These are phyloP conservation scores for Apamea crenata DNA, from an alignment of 2,888 invertebrate genomes.

Conservation along the genomic window DNA sequence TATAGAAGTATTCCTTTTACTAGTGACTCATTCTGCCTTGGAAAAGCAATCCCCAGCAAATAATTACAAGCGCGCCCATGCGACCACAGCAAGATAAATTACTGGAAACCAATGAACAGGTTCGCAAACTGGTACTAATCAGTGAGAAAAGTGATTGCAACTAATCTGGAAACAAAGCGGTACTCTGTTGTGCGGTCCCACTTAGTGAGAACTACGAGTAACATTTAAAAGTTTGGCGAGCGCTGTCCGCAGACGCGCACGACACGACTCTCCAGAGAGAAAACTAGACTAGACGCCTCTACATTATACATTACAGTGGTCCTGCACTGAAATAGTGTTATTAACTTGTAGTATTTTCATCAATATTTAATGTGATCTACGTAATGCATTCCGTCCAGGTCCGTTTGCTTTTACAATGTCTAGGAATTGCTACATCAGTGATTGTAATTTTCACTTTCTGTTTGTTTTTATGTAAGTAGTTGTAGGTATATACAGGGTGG, in stretches of 20 bases:
- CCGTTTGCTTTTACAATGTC: slow-evolving; percentile 28
- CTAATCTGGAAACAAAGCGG: slow-evolving; percentile 64
- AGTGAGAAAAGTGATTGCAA: slow-evolving; percentile 42
- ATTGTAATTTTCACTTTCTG: slow-evolving; percentile 6
- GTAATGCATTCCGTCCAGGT: slow-evolving; percentile 34
- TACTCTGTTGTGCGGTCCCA: slow-evolving; percentile 11
- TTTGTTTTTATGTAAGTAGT: background rate
- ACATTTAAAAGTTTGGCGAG: slow-evolving; percentile 73
- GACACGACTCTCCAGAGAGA: slow-evolving; percentile 71
- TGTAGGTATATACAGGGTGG: background rate
- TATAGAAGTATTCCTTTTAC: slow-evolving; percentile 7
- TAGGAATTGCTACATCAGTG: slow-evolving; percentile 12
- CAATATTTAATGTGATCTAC: slow-evolving; percentile 47
- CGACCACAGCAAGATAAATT: slow-evolving; percentile 47
- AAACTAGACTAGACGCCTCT: slow-evolving; percentile 35
- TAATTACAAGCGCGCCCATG: slow-evolving; percentile 22
- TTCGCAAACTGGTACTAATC: slow-evolving; percentile 48
- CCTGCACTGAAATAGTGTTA: slow-evolving; percentile 57
- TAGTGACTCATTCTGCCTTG: slow-evolving; percentile 24
- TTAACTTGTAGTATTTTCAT: slow-evolving; percentile 54
- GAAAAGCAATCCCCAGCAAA: slow-evolving; percentile 19
- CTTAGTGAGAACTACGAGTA: slow-evolving; percentile 7
- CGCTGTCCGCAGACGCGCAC: slow-evolving; percentile 73
- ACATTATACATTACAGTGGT: slow-evolving; percentile 48
- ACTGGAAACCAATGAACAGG: slow-evolving; percentile 41